phyloP scores from a whole-genome alignment of 2,888 invertebrate species.

The Lasioglossum vierecki region DNA sequence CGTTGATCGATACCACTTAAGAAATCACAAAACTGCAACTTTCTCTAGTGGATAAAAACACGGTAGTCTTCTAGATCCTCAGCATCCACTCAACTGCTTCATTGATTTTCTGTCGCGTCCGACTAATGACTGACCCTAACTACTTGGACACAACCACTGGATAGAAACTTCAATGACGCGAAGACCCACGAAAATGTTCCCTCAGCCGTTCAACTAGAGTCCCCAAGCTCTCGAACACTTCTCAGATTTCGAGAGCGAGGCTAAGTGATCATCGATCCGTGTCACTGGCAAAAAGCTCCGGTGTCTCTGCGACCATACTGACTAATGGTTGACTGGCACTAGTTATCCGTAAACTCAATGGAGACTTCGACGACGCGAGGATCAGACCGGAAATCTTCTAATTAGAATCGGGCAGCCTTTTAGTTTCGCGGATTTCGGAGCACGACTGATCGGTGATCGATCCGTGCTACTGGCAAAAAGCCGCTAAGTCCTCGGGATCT shows the following conservation, averaged over 20 bases:
- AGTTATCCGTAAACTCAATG: not conserved
- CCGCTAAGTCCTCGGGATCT: conserved; percentile 1
- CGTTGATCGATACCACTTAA: not conserved
- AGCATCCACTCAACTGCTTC: not conserved
- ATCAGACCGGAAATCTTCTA: not conserved
- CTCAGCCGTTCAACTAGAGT: not conserved
- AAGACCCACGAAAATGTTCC: not conserved
- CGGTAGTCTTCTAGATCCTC: not conserved
- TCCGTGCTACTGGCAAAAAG: not conserved
- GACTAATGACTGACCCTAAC: not conserved
- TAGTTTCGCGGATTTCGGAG: not conserved
- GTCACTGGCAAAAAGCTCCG: not conserved
- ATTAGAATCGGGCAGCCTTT: not conserved
- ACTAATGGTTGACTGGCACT: not conserved
- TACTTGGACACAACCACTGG: not conserved
- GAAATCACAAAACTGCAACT: not conserved
- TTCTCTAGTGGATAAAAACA: not conserved
- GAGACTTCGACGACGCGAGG: not conserved
- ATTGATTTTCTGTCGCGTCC: not conserved
- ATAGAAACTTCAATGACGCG: not conserved
- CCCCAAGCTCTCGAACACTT: not conserved
- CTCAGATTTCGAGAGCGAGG: not conserved
- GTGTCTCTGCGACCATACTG: not conserved
- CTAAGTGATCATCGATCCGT: not conserved
- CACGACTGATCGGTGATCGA: not conserved